phyloP scores from a whole-genome alignment of 2,888 invertebrate species.

The Sceliomorpha sp. region DNA sequence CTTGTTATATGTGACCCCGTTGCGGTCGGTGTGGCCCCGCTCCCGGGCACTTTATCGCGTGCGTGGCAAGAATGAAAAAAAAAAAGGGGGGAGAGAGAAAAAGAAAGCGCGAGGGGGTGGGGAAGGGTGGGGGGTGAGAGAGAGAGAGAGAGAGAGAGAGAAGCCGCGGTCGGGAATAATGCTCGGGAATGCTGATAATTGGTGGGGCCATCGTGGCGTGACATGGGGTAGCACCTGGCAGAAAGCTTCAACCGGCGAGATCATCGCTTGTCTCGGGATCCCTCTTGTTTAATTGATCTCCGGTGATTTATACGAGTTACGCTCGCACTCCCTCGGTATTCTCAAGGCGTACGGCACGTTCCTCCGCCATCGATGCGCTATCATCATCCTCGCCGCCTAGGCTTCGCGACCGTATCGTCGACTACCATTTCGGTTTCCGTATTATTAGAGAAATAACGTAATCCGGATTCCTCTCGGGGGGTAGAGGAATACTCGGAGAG shows the following conservation, averaged over 20 bases:
- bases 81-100: too few relatives aligned
- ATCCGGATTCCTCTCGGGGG: neutral
- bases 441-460: neutral
- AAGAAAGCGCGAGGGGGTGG: too few relatives aligned
- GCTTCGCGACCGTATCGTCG: constrained; percentile 3
- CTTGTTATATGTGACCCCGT: too few relatives aligned
- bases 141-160: too few relatives aligned
- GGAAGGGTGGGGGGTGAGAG: constrained; percentile 2
- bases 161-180: constrained; percentile 67
- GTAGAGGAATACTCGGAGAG: too few relatives aligned
- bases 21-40: too few relatives aligned
- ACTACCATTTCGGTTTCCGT: neutral
- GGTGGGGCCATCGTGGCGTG: constrained; percentile 64
- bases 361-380: constrained; percentile 28
- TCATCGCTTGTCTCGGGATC: constrained; percentile 69
- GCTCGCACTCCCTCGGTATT: constrained; percentile 12
- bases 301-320: constrained; percentile 71
- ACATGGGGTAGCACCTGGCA: constrained; percentile 65
- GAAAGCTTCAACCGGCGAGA: constrained; percentile 60
- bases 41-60: too few relatives aligned
- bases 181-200: constrained; percentile 76
- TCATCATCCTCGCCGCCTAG: constrained; percentile 28
- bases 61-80: too few relatives aligned
- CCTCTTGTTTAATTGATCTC: constrained; percentile 77
- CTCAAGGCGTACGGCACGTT: constrained; percentile 32